A percentile compares a stretch with the other conserved stretches of the same genome.
Conservation (phyloP, 2,888 invertebrate species). For the Pyralis farinalis region DNA sequence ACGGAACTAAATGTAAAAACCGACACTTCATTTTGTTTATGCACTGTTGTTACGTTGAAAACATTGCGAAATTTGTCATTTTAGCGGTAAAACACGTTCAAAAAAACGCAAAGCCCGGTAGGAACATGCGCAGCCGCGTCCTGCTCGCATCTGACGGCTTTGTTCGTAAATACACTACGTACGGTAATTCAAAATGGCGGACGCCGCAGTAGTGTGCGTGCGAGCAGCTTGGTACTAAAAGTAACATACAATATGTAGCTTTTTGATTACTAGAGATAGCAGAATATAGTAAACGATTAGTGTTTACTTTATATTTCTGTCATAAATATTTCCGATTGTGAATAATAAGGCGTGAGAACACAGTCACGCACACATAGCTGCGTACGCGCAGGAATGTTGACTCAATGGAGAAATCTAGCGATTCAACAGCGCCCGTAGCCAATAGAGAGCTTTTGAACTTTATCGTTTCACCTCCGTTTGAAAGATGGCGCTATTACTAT, state of each 20-base stretch:
- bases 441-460: slow-evolving; percentile 66
- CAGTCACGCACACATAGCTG: slow-evolving; percentile 61
- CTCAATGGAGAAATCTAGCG: slow-evolving; percentile 79
- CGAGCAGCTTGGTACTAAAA: slow-evolving; percentile 49
- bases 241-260: slow-evolving; percentile 32
- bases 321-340: slow-evolving; percentile 32
- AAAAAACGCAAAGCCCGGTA: slow-evolving; percentile 60
- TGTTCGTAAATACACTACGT: slow-evolving; percentile 79
- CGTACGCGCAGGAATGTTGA: slow-evolving; percentile 78
- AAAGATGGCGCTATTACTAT: slow-evolving; percentile 60
- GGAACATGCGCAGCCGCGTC: slow-evolving; percentile 78
- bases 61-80: slow-evolving; percentile 63
- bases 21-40: slow-evolving; percentile 80
- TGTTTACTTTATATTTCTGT: slow-evolving; percentile 42
- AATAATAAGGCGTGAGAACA: slow-evolving; percentile 61
- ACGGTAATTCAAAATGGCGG: slow-evolving; percentile 81
- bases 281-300: slow-evolving; percentile 22
- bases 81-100: slow-evolving; percentile 77
- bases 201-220: slow-evolving; percentile 61
- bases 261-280: slow-evolving; percentile 15
- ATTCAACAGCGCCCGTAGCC: slow-evolving; percentile 60
- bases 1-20: slow-evolving; percentile 78
- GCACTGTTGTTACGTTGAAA: slow-evolving; percentile 67
- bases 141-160: slow-evolving; percentile 81
- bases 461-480: slow-evolving; percentile 35